Conservation (phyloP, 2,797 vertebrate species). For the Sebastes wilsoni region DNA sequence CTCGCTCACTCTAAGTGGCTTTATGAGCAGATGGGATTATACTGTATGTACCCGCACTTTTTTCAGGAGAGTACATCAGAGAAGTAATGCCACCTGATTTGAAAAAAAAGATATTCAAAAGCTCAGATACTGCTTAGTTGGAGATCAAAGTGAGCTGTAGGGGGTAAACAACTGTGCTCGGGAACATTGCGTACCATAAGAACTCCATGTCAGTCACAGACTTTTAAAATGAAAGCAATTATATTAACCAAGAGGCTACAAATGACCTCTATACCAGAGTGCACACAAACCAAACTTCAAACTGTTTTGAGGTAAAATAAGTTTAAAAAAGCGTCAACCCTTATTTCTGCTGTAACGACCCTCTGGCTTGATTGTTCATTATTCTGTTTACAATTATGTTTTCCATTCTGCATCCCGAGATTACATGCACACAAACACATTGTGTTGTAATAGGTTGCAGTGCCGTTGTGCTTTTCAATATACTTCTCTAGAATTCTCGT, state of each 20-base stretch:
- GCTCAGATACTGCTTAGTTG: not conserved
- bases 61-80: not conserved
- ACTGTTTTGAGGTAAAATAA: not conserved
- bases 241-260: not conserved
- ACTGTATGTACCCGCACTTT: not conserved
- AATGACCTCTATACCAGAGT: constrained; percentile 2
- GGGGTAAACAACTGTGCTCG: not conserved
- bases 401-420: not conserved
- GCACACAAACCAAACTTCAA: not conserved
- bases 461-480: constrained; percentile 1
- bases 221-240: not conserved
- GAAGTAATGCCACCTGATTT: not conserved
- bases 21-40: not conserved
- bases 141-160: not conserved
- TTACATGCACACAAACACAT: not conserved
- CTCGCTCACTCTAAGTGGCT: not conserved
- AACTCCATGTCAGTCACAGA: not conserved
- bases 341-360: not conserved
- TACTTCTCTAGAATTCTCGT: not conserved
- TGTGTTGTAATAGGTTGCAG: constrained; percentile 1
- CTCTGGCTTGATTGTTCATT: not conserved
- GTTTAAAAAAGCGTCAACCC: not conserved
- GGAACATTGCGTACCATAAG: not conserved
- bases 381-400: constrained; percentile 12
- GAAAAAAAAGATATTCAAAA: not conserved